phyloP scores from a whole-genome alignment of 2,797 vertebrate species.

The Pangasius larnaudii region DNA sequence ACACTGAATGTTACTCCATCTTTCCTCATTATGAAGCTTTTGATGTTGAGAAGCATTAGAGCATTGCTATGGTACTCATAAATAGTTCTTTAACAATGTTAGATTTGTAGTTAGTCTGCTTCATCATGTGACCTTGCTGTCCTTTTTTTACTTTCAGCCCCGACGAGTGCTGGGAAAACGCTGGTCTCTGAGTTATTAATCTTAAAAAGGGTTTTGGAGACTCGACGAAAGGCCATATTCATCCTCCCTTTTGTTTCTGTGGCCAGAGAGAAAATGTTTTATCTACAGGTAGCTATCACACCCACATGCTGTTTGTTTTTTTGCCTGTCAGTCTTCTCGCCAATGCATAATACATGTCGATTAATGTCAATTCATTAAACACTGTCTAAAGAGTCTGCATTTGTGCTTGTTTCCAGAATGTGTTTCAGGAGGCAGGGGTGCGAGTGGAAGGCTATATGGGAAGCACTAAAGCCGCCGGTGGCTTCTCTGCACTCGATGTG shows the following conservation, averaged over 20 bases:
- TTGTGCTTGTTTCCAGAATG: conserved; percentile 71
- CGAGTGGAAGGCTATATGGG: conserved; percentile 95
- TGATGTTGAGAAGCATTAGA: background rate
- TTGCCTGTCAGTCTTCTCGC: background rate
- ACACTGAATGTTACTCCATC: background rate
- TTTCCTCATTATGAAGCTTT: background rate
- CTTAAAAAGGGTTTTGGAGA: conserved; percentile 92
- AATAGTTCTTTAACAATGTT: background rate
- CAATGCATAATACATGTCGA: background rate
- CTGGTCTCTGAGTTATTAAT: conserved; percentile 94
- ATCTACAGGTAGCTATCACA: conserved; percentile 80
- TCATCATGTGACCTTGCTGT: background rate
- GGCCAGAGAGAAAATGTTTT: conserved; percentile 95
- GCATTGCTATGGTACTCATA: no score
- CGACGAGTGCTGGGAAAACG: conserved; percentile 97
- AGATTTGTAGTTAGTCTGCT: background rate
- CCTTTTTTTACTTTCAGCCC: conserved; percentile 76
- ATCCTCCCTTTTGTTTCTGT: conserved; percentile 97
- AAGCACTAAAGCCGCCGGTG: conserved; percentile 82
- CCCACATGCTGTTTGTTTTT: background rate
- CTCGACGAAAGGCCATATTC: conserved; percentile 89
- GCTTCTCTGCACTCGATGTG: conserved; percentile 86
- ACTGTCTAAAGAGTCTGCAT: background rate
- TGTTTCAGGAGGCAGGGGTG: conserved; percentile 92
- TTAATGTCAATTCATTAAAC: background rate